phyloP scores from a whole-genome alignment of 2,113 vertebrate genomes.

The Echinops telfairi region DNA sequence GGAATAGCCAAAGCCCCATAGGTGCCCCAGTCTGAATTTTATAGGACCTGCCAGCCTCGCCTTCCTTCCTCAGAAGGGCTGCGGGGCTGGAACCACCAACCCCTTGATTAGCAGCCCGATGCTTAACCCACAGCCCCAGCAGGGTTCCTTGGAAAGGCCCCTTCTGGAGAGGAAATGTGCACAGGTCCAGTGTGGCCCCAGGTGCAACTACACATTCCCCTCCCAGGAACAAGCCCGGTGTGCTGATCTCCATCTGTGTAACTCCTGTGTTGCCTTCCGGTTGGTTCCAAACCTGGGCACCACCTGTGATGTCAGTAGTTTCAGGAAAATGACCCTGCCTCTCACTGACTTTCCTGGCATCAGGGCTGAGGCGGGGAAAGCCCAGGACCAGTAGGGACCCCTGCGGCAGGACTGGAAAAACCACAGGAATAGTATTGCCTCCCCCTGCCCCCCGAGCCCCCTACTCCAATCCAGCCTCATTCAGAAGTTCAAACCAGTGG shows the following conservation, averaged over 20 bases:
- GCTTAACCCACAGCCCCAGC: too few relatives aligned
- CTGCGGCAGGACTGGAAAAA: not conserved
- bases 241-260: not conserved
- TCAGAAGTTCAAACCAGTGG: not conserved
- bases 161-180: not conserved
- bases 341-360: not conserved
- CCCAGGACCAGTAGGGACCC: not conserved
- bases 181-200: not conserved
- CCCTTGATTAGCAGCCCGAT: too few relatives aligned
- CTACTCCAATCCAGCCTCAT: not conserved
- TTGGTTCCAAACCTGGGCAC: not conserved
- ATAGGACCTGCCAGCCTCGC: too few relatives aligned
- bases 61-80: too few relatives aligned
- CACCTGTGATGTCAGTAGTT: not conserved
- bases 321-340: not conserved
- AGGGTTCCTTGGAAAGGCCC: too few relatives aligned
- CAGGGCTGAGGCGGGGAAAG: not conserved
- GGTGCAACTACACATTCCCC: not conserved
- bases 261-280: not conserved
- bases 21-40: too few relatives aligned
- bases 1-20: fast-evolving
- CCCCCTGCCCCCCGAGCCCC: not conserved
- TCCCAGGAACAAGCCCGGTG: not conserved
- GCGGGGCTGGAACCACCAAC: too few relatives aligned
- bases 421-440: not conserved